A percentile compares a stretch with the other conserved stretches of the same genome.
phyloP scores from a whole-genome alignment of 2,113 vertebrate species.

The Microcebus murinus region DNA sequence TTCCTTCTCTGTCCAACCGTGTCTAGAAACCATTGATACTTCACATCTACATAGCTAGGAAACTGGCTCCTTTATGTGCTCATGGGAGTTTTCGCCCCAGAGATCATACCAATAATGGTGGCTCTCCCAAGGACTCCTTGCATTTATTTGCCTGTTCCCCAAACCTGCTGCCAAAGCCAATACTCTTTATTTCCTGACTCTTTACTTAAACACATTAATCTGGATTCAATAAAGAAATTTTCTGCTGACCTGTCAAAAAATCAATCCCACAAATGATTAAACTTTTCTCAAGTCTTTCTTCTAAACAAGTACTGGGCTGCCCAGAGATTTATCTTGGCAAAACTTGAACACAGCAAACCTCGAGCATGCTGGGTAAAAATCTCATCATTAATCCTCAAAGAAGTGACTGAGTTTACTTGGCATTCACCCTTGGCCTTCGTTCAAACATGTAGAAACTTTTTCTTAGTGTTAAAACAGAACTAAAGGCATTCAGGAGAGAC shows the following conservation, averaged over 20 bases:
- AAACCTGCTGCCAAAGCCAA: constrained; percentile 49
- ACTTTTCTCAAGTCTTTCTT: constrained; percentile 56
- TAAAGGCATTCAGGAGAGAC: background rate
- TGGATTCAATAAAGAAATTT: constrained; percentile 59
- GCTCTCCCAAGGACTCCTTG: background rate
- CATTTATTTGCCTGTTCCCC: background rate
- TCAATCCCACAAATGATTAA: constrained; percentile 39
- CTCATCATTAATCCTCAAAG: background rate
- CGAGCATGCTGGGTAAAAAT: constrained; percentile 21
- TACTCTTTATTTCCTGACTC: constrained; percentile 19
- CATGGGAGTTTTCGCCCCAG: background rate
- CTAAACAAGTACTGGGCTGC: constrained; percentile 52
- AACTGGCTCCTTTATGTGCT: background rate
- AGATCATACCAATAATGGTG: background rate
- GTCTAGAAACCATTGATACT: background rate
- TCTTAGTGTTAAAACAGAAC: constrained; percentile 57
- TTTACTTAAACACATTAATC: constrained; percentile 44
- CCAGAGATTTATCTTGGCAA: constrained; percentile 68
- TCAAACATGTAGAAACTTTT: constrained; percentile 61
- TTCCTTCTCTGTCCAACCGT: background rate
- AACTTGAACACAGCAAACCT: constrained; percentile 8
- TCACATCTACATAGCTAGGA: background rate
- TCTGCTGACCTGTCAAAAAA: constrained; percentile 62
- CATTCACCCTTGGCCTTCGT: constrained; percentile 44
- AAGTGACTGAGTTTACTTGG: constrained; percentile 61